A percentile compares a stretch with the other conserved stretches of the same genome.
Conservation (phyloP, 2,113 vertebrate genomes). For the Barbus barbus region DNA sequence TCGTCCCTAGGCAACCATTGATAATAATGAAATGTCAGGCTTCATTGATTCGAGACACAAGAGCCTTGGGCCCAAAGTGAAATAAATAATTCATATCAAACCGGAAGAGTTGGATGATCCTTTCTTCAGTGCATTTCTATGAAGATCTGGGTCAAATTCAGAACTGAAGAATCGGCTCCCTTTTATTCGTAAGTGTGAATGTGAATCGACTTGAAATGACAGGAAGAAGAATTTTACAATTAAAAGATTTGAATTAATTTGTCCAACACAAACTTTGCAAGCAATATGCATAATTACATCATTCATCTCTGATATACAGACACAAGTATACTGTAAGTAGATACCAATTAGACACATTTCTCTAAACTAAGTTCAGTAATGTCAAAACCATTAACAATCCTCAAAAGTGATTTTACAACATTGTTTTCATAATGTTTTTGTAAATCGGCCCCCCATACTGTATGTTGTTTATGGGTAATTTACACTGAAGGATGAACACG, state of each 20-base stretch:
- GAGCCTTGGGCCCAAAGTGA: neutral
- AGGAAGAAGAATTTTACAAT: neutral
- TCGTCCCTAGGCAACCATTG: slow-evolving; percentile 43
- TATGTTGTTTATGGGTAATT: no score
- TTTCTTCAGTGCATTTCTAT: neutral
- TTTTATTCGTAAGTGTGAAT: neutral
- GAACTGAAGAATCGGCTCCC: neutral
- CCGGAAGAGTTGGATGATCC: neutral
- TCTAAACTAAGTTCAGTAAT: no score
- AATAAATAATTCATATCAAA: slow-evolving; percentile 21
- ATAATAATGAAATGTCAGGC: slow-evolving; percentile 39
- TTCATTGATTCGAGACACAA: slow-evolving; percentile 24
- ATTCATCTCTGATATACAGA: neutral
- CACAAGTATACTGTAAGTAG: neutral
- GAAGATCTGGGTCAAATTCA: neutral
- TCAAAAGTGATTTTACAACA: no score
- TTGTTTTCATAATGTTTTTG: no score
- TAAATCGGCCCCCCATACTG: no score
- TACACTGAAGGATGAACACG: no score
- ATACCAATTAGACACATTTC: no score
- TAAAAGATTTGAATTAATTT: neutral
- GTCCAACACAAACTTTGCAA: neutral
- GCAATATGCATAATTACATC: neutral
- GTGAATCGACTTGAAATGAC: neutral
- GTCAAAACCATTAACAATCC: no score